A percentile compares a stretch with the other conserved stretches of the same genome.
These are phyloP conservation scores for Phrixothrix hirtus DNA, from an alignment of 2,888 invertebrate species.

Conservation along the genomic window DNA sequence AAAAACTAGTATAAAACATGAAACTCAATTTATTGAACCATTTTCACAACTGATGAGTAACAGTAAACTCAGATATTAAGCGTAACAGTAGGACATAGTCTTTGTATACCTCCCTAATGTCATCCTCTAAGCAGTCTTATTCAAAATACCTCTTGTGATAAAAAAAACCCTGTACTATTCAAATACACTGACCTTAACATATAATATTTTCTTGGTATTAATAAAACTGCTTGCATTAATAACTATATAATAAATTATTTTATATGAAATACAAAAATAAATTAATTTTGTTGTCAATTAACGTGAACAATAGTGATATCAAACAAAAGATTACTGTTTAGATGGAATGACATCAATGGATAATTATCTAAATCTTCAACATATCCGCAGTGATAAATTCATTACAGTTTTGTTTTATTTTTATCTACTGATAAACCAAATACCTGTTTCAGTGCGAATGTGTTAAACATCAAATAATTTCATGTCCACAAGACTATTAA, in stretches of 20 bases:
- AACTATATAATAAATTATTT: too few relatives aligned
- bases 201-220: slow-evolving; percentile 20
- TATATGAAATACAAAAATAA: too few relatives aligned
- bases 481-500: too few relatives aligned
- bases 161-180: slow-evolving; percentile 52
- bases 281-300: slow-evolving; percentile 17
- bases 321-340: slow-evolving; percentile 18
- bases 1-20: slow-evolving; percentile 48
- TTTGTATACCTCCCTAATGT: slow-evolving; percentile 52
- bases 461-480: too few relatives aligned
- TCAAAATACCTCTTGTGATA: slow-evolving; percentile 44
- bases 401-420: too few relatives aligned
- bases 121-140: slow-evolving; percentile 55
- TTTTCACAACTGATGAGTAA: slow-evolving; percentile 56
- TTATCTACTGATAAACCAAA: too few relatives aligned
- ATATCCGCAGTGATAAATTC: too few relatives aligned
- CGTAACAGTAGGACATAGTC: slow-evolving; percentile 49
- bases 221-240: slow-evolving; percentile 27
- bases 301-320: slow-evolving; percentile 16
- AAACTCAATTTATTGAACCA: slow-evolving; percentile 52
- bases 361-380: background rate
- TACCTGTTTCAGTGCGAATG: too few relatives aligned
- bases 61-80: slow-evolving; percentile 53
- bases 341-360: slow-evolving; percentile 18
- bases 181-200: slow-evolving; percentile 49